Evolutionary conservation across 2,113 vertebrate genomes (phyloP).

Genomic region (Dolichotis patagonum): DNA sequence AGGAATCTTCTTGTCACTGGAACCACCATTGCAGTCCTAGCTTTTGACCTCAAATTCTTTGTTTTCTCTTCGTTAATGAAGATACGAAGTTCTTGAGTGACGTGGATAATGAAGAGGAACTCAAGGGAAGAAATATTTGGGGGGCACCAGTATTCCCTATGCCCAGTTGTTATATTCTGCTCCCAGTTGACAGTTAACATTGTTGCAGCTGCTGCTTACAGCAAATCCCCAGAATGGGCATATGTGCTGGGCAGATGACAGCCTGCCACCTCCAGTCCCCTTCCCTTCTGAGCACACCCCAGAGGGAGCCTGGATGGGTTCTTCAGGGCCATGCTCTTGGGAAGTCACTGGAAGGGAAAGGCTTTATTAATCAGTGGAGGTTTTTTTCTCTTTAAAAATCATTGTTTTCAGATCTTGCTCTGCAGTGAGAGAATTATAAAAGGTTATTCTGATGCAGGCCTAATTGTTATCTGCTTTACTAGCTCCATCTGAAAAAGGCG

Average conservation of each 20-base stretch:
- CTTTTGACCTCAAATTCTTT: constrained; percentile 28
- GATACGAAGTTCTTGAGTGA: background rate
- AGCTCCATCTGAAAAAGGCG: background rate
- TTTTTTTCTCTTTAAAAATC: constrained; percentile 37
- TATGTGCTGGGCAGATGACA: background rate
- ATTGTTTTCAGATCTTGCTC: constrained; percentile 61
- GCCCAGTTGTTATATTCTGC: background rate
- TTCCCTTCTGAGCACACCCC: background rate
- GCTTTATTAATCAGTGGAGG: background rate
- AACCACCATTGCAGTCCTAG: background rate
- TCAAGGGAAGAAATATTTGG: background rate
- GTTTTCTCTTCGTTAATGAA: background rate
- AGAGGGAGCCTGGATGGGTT: background rate
- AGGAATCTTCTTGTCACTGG: background rate
- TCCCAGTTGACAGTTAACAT: background rate
- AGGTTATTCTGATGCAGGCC: constrained; percentile 27
- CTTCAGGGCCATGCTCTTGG: background rate
- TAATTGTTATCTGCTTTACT: constrained; percentile 12
- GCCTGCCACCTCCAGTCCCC: background rate
- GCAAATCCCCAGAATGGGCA: background rate
- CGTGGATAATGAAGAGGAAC: background rate
- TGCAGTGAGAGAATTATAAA: constrained; percentile 55
- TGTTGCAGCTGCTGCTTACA: constrained; percentile 20
- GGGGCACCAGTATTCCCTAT: background rate
- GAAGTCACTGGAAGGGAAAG: background rate